phyloP scores from a whole-genome alignment of 2,113 vertebrate species.

The Stercorarius parasiticus region DNA sequence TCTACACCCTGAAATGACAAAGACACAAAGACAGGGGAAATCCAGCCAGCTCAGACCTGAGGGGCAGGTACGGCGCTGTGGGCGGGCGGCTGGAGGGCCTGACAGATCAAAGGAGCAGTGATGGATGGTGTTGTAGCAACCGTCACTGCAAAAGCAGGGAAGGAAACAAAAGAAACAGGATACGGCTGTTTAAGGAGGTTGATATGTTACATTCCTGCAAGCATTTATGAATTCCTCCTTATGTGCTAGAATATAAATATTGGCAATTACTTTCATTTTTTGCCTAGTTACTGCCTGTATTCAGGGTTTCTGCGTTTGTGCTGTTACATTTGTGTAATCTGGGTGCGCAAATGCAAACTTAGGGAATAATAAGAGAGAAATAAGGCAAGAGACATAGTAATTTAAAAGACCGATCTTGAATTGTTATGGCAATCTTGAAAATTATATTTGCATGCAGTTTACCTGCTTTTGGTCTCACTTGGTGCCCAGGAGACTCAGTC shows the following conservation, averaged over 20 bases:
- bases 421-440: neutral
- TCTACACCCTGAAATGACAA: neutral
- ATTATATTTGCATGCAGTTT: neutral
- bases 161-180: constrained; percentile 64
- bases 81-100: neutral
- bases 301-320: neutral
- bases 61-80: neutral
- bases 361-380: neutral
- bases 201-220: constrained; percentile 14
- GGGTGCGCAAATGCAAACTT: neutral
- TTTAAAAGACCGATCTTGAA: neutral
- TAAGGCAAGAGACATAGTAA: neutral
- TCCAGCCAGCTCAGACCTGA: neutral
- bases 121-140: constrained; percentile 54
- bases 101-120: constrained; percentile 9
- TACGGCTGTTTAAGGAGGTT: constrained; percentile 5
- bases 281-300: neutral
- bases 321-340: neutral
- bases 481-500: neutral
- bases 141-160: constrained; percentile 21
- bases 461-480: neutral
- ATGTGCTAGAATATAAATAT: neutral
- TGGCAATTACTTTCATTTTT: neutral
- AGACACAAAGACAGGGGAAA: neutral
- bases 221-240: constrained; percentile 2